These are phyloP conservation scores for Leucozona laternaria DNA, from an alignment of 2,888 invertebrate genomes.

Conservation along the genomic window DNA sequence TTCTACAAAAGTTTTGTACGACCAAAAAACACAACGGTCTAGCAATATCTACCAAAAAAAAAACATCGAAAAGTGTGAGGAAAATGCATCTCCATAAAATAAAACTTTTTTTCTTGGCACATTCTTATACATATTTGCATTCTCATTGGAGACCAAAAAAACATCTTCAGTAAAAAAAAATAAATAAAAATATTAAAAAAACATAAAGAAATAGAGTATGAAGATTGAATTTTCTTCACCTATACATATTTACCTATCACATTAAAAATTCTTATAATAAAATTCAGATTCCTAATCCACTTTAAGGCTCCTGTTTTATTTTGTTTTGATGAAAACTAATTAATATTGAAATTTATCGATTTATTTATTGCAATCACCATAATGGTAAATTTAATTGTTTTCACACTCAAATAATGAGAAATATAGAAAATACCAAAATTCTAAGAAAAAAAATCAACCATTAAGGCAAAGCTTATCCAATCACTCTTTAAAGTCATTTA, in stretches of 20 bases:
- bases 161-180: neutral
- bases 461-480: conserved; percentile 22
- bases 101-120: conserved; percentile 2
- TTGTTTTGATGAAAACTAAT: neutral
- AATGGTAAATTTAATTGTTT: neutral
- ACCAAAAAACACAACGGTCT: neutral
- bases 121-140: neutral
- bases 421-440: neutral
- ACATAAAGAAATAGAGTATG: too few relatives aligned
- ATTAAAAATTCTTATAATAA: too few relatives aligned
- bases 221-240: too few relatives aligned
- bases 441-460: neutral
- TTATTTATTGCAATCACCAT: too few relatives aligned
- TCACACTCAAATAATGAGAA: conserved; percentile 1
- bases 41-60: neutral
- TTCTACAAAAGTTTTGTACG: neutral
- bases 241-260: neutral
- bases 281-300: neutral
- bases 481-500: conserved; percentile 44
- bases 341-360: neutral
- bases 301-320: neutral
- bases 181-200: neutral
- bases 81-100: conserved; percentile 1
- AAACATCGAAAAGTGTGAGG: neutral
- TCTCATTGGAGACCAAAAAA: neutral